phyloP scores from a whole-genome alignment of 2,113 vertebrate species.

The Gracilinanus agilis region DNA sequence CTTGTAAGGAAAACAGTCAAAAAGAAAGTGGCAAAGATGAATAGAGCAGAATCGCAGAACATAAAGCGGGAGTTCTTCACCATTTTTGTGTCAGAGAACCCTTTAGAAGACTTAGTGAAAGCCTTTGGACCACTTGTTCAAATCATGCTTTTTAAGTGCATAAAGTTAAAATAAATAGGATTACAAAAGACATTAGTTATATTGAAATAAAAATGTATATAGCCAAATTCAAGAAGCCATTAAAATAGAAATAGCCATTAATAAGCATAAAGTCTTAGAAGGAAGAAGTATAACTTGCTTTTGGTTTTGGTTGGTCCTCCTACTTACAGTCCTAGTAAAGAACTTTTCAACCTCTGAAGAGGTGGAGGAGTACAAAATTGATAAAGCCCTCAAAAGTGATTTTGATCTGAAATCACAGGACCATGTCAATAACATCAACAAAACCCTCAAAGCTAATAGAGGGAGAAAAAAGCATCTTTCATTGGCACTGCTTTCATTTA shows the following conservation, averaged over 20 bases:
- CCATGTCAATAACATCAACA: not conserved
- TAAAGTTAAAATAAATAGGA: no score
- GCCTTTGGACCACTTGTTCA: no score
- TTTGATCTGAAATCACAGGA: not conserved
- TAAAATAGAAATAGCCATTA: not conserved
- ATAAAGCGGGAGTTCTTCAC: no score
- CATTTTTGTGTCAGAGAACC: no score
- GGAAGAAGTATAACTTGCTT: not conserved
- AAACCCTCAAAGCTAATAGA: not conserved
- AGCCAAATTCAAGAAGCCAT: not conserved
- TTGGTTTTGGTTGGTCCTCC: not conserved
- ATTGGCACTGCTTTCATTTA: not conserved
- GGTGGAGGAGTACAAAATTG: not conserved
- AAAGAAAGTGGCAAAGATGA: no score
- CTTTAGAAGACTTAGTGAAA: no score
- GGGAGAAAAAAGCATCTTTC: not conserved
- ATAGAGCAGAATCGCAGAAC: no score
- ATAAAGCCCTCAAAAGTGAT: not conserved
- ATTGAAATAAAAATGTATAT: not conserved
- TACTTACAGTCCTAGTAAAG: not conserved
- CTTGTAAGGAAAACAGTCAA: no score
- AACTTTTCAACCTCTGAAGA: not conserved
- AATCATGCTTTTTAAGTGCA: no score
- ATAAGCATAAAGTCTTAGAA: not conserved
- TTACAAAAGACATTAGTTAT: not conserved